A percentile compares a stretch with the other conserved stretches of the same genome.
These are phyloP conservation scores for Aleiodes sp. DNA, from an alignment of 1,140 invertebrate species.

Conservation along the genomic window DNA sequence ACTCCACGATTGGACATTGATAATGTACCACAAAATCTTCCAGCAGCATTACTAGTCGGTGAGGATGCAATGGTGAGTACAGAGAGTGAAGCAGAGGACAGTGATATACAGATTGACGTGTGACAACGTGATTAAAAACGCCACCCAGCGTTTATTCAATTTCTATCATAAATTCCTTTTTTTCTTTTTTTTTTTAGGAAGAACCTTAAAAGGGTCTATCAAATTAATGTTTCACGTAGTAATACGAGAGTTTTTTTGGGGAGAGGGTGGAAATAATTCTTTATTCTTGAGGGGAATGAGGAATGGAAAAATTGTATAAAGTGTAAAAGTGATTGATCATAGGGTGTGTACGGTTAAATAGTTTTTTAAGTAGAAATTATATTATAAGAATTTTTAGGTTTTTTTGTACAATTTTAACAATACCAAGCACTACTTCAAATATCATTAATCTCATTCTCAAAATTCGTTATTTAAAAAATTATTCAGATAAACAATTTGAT, in stretches of 20 bases:
- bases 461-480: not conserved
- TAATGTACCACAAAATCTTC: conserved; percentile 63
- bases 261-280: not conserved
- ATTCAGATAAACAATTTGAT: not conserved
- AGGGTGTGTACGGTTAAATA: conserved; percentile 24
- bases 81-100: conserved; percentile 64
- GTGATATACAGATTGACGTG: conserved; percentile 65
- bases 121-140: conserved; percentile 55
- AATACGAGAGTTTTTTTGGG: conserved; percentile 1
- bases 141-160: not conserved
- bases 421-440: conserved; percentile 12
- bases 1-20: conserved; percentile 62
- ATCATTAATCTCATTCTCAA: not conserved
- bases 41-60: conserved; percentile 63
- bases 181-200: not conserved
- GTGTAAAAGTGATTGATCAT: conserved; percentile 19
- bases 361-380: conserved; percentile 30
- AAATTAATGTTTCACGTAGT: conserved; percentile 3
- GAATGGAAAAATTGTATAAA: conserved; percentile 28
- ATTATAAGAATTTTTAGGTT: conserved; percentile 13
- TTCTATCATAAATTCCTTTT: not conserved
- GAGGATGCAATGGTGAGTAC: conserved; percentile 64
- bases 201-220: conserved; percentile 32
- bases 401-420: conserved; percentile 29
- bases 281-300: not conserved